Percentiles rank a stretch among this genome's conserved stretches.
Conservation (phyloP, 2,888 invertebrate species). For the Napeogenes sylphis region DNA sequence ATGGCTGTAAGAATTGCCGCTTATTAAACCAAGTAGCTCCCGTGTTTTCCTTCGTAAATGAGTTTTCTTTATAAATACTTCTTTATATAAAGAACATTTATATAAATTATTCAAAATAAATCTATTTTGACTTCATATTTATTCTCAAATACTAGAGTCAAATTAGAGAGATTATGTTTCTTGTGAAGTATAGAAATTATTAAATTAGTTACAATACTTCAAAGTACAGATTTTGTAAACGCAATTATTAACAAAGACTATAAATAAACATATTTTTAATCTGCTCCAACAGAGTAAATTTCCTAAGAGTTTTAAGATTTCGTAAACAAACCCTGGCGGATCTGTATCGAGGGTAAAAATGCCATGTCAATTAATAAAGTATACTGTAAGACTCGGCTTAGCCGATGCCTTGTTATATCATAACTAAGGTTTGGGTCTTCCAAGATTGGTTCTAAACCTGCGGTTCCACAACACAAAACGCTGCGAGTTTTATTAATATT, state of each 20-base stretch:
- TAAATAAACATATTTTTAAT: conserved; percentile 2
- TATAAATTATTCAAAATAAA: neutral
- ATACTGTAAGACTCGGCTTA: conserved; percentile 66
- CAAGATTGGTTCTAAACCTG: conserved; percentile 38
- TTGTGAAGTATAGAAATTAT: too few relatives aligned
- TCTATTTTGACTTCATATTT: too few relatives aligned
- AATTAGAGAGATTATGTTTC: too few relatives aligned
- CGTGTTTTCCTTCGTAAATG: conserved; percentile 1
- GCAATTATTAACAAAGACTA: neutral
- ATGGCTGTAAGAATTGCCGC: conserved; percentile 48
- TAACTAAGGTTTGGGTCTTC: conserved; percentile 57
- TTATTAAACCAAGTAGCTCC: conserved; percentile 52
- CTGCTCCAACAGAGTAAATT: neutral
- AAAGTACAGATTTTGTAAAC: neutral
- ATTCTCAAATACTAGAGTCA: too few relatives aligned
- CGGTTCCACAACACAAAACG: conserved; percentile 15
- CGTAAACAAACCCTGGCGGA: conserved; percentile 25
- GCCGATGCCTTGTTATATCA: conserved; percentile 66
- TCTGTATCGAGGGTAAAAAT: conserved; percentile 46
- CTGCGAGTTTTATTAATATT: conserved; percentile 4
- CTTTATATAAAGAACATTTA: neutral
- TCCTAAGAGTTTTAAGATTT: conserved; percentile 13
- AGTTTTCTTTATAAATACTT: neutral
- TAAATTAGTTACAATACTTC: too few relatives aligned
- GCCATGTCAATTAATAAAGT: conserved; percentile 73